Conservation (phyloP, 2,797 vertebrate species). For the Anisognathus igniventris region DNA sequence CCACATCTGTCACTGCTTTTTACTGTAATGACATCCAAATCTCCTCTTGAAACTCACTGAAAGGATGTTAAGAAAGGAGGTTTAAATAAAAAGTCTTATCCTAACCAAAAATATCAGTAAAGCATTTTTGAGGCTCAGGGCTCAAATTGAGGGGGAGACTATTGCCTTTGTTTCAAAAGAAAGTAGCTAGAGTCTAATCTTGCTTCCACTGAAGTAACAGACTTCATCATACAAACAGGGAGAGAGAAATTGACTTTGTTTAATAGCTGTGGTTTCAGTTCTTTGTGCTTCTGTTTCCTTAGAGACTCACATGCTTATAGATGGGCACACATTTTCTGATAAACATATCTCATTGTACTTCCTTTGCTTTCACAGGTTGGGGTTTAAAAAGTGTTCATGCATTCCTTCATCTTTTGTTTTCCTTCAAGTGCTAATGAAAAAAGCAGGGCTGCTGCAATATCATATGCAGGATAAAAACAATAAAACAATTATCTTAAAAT, state of each 20-base stretch:
- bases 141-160: background rate
- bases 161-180: background rate
- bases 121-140: background rate
- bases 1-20: background rate
- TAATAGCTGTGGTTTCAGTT: background rate
- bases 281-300: background rate
- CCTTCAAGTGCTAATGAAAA: background rate
- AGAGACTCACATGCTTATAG: background rate
- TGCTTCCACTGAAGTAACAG: background rate
- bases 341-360: background rate
- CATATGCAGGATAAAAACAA: background rate
- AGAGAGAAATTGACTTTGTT: background rate
- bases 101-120: background rate
- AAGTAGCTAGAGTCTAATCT: background rate
- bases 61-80: background rate
- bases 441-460: background rate
- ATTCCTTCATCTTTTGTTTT: background rate
- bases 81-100: background rate
- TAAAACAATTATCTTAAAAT: background rate
- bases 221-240: background rate
- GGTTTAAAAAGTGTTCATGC: background rate
- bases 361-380: background rate
- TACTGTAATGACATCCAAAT: background rate
- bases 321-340: background rate
- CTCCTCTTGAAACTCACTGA: background rate